Evolutionary conservation across 2,888 invertebrate species (phyloP), one percentile per base, ranked within the genome.

Genomic region (Branchellion lobata): DNA sequence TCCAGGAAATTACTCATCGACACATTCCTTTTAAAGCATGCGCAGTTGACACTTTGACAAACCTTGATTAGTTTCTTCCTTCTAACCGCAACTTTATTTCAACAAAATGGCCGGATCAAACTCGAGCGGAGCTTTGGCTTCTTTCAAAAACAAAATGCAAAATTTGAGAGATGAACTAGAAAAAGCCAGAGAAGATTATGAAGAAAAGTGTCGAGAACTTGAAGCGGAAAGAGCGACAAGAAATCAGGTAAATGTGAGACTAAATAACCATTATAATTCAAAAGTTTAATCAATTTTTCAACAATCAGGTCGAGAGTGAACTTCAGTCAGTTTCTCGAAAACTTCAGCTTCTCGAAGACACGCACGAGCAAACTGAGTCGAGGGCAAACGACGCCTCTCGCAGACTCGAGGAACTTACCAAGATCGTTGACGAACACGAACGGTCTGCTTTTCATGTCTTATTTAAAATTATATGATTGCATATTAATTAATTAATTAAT

Each of bases 371-470:
- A 91, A 96, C 98, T 84, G 98, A 98, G 90, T 96, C 97, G 90
- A 94, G 98, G 90, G 92, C 98, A 88, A 94, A 94, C 88, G 94
- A 95, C 86, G 97, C 98, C 90, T 95, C 96, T 88, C 93, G 94
- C 88, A 99, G 98, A 91, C 91, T 99, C 89, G 95, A 99, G 85
- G 98, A 99, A 91, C 98, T 99, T 86, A 96, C 97, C 87, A 96
- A 96, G 90, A 96, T 97, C 86, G 99, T 99, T 88, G 99, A 99
- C 91, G 99, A 99, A 91, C 97, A 96, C 89, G 98, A 98, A 93
- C 96, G 98, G 97, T 98, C 89, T 89, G 89, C 27, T 14, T 40
- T 14, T 8, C 14, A 8, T 14, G 14, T 40, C 14, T 40, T 40
- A 40, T 40, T 40, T 8, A 40, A 40, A 40, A 8, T 40, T 40